These are phyloP conservation scores for Irena cyanogastra DNA, from an alignment of 2,113 vertebrate genomes.

Conservation along the genomic window DNA sequence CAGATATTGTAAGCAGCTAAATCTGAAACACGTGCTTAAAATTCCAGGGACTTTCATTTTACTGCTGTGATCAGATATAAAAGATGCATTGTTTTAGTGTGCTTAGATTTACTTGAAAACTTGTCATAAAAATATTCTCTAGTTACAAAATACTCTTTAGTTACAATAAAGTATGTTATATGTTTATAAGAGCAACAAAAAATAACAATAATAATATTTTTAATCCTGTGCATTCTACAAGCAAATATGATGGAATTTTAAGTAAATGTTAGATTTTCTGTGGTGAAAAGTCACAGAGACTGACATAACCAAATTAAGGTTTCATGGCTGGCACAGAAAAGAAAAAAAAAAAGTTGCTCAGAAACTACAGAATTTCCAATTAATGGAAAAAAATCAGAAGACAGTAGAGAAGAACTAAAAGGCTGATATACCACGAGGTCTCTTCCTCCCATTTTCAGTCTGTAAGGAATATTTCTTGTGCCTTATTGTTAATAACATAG, in stretches of 20 bases:
- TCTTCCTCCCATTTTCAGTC: background rate
- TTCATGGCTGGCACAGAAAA: background rate
- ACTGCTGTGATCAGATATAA: constrained; percentile 34
- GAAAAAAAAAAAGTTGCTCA: background rate
- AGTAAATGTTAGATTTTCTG: background rate
- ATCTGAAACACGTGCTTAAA: constrained; percentile 61
- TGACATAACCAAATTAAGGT: background rate
- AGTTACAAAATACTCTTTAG: background rate
- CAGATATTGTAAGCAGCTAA: constrained; percentile 57
- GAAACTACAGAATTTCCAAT: background rate
- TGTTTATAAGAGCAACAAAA: background rate
- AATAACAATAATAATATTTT: background rate
- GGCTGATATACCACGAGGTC: background rate
- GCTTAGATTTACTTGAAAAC: constrained; percentile 21
- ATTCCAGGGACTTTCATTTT: constrained; percentile 61
- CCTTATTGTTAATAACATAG: background rate
- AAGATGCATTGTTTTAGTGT: constrained; percentile 40
- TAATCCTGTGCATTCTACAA: background rate
- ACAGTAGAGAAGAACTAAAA: background rate
- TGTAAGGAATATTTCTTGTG: background rate
- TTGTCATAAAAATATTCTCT: background rate
- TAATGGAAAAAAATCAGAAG: background rate
- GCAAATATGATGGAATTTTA: background rate
- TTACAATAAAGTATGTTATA: background rate
- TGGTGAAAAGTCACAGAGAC: background rate